Conservation (phyloP, 1,140 invertebrate genomes). For the Anastrepha ludens region DNA sequence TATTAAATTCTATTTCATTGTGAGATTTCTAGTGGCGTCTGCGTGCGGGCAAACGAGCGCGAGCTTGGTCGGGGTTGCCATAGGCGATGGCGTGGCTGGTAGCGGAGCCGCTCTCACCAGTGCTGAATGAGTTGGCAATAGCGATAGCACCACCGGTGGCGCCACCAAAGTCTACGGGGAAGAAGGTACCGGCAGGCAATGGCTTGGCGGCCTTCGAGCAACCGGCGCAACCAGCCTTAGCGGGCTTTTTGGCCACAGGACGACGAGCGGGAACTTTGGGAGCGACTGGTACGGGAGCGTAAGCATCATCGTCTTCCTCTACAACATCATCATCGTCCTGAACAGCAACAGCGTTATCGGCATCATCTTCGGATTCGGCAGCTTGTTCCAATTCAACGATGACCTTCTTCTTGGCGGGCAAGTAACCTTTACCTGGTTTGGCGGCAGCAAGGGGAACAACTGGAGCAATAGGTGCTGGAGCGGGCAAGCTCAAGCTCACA, state of each 20-base stretch:
- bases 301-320: slow-evolving; percentile 65
- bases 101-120: slow-evolving; percentile 80
- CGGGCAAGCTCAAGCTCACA: slow-evolving; percentile 66
- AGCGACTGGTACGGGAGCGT: slow-evolving; percentile 60
- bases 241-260: slow-evolving; percentile 60
- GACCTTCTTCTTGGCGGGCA: slow-evolving; percentile 72
- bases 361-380: slow-evolving; percentile 73
- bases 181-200: slow-evolving; percentile 76
- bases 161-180: slow-evolving; percentile 79
- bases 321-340: slow-evolving; percentile 61
- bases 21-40: slow-evolving; percentile 65
- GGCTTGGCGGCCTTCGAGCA: slow-evolving; percentile 60
- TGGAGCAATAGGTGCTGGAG: slow-evolving; percentile 66
- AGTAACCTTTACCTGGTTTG: slow-evolving; percentile 67
- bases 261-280: slow-evolving; percentile 62
- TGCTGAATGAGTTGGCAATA: slow-evolving; percentile 82
- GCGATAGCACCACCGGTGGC: slow-evolving; percentile 77
- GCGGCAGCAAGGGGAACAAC: slow-evolving; percentile 62
- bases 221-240: slow-evolving; percentile 24
- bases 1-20: slow-evolving; percentile 8
- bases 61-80: slow-evolving; percentile 75
- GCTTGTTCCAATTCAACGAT: slow-evolving; percentile 71
- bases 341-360: slow-evolving; percentile 67
- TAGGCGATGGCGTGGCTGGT: slow-evolving; percentile 82
- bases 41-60: slow-evolving; percentile 65